Base-by-base conservation (phyloP, 2,888 invertebrate genomes). In the Dichetophora obliterata region DNA sequence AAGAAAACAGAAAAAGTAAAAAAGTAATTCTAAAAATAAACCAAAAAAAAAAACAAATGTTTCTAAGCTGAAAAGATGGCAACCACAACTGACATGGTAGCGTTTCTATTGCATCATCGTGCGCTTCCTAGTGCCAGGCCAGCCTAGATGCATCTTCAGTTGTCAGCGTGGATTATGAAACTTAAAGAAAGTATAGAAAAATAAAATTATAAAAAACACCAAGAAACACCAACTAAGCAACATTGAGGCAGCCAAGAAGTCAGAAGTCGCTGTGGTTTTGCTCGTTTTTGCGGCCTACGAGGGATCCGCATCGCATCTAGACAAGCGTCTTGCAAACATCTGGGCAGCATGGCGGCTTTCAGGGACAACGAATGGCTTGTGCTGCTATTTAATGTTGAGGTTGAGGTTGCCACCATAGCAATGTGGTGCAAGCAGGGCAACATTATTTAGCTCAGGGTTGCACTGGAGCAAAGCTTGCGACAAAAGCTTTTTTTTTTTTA, bases 281-380 rank as follows among this genome's bases (percentile, higher is more conserved):
- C 34, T 43, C 19, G 66, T 22, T 68, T 68, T 16, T 22, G 43
- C 34, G 52, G 61, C 43, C 43, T 43, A 16, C 37, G 31, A n/a
- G 24, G 48, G 61, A 69, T 68, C 69, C 69, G 65, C 37, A 70
- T 68, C 43, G 14, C 14, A 43, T 43, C 43, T 43, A 43, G 43
- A 70, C 48, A 65, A 68, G 72, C 78, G 68, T 54, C 63, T 71
- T 75, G 77, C 63, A 72, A 77, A 77, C 78, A 79, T 79, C 78
- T 79, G 78, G 78, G 68, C 78, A 66, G 59, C 24, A 52, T 61
- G 52, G 72, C 68, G 52, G 72, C 70, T 24, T 61, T 27, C 16
- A 61, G 61, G 61, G 61, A 31, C 61, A 61, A 61, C 61, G 27
- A 43, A 43, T 43, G 43, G 43, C 43, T 34, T 27, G 19, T 54